These are phyloP conservation scores for Thalassarche chlororhynchos DNA, from an alignment of 2,113 vertebrate species.

Conservation along the genomic window DNA sequence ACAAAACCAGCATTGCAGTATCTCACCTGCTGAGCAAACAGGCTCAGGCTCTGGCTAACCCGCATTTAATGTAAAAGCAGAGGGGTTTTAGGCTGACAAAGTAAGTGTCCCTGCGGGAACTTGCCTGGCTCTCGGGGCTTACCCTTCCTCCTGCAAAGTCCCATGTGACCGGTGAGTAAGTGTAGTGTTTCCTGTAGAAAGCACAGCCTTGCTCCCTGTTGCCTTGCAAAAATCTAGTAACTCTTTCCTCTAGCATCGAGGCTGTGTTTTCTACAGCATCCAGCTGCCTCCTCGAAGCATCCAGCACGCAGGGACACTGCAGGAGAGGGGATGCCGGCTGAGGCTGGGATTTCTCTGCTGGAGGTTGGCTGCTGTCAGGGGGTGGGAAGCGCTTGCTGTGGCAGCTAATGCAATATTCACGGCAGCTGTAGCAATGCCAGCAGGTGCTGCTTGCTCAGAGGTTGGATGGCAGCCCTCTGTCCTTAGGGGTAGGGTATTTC, in stretches of 20 bases:
- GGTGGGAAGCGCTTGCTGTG: accelerated
- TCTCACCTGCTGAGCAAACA: not conserved
- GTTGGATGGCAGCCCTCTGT: not conserved
- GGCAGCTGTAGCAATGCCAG: not conserved
- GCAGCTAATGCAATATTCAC: not conserved
- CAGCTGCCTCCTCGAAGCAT: not conserved
- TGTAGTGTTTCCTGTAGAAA: conserved; percentile 39
- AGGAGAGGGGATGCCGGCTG: not conserved
- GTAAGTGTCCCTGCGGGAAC: not conserved
- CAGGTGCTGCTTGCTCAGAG: not conserved
- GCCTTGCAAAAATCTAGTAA: not conserved
- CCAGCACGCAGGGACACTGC: accelerated
- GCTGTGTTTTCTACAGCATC: not conserved
- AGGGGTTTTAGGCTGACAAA: not conserved
- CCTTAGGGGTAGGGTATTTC: not conserved
- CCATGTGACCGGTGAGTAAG: conserved; percentile 58
- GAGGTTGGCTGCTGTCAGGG: not conserved
- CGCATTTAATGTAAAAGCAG: accelerated
- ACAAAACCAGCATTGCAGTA: not conserved
- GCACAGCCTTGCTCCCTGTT: not conserved
- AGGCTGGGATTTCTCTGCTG: not conserved
- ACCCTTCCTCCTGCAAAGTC: conserved; percentile 23
- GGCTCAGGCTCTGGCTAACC: not conserved
- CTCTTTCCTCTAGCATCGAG: not conserved
- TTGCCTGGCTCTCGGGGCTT: not conserved